A percentile compares a stretch with the other conserved stretches of the same genome.
These are phyloP conservation scores for Penaeus japonicus DNA, from an alignment of 1,140 invertebrate genomes.

Conservation along the genomic window DNA sequence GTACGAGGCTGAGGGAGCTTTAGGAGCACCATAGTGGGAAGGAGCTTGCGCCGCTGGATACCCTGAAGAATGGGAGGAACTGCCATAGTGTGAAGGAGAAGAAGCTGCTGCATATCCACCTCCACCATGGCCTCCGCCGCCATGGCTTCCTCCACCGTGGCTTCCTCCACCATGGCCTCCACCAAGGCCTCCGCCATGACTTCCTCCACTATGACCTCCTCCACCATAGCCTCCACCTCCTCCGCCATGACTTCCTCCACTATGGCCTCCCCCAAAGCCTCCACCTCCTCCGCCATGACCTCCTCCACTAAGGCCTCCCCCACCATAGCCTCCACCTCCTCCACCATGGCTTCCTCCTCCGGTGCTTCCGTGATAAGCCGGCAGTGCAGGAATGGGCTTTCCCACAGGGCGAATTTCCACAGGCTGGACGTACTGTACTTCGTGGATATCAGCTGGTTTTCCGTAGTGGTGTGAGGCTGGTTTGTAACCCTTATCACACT, in stretches of 20 bases:
- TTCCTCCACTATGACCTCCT: background rate
- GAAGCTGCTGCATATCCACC: background rate
- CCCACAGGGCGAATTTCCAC: slow-evolving; percentile 42
- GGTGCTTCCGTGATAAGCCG: background rate
- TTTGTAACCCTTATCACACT: slow-evolving; percentile 25
- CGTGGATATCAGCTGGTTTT: slow-evolving; percentile 37
- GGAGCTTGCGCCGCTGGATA: background rate
- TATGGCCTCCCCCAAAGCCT: background rate
- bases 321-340: background rate
- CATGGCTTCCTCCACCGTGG: background rate
- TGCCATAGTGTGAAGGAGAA: background rate
- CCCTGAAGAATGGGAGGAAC: background rate
- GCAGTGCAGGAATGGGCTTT: slow-evolving; percentile 43
- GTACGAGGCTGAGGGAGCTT: background rate
- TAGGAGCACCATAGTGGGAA: background rate
- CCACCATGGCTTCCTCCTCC: background rate
- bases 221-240: background rate
- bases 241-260: background rate
- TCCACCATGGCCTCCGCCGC: background rate
- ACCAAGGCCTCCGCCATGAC: background rate
- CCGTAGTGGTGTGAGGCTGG: slow-evolving; percentile 28
- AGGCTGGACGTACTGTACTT: slow-evolving; percentile 42
- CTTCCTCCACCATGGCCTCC: background rate
- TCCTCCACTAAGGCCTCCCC: background rate
- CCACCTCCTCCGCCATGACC: background rate